Conservation (phyloP, 37 sponge, comb jelly and placozoan species). For the Cladorhizidae sp. region DNA sequence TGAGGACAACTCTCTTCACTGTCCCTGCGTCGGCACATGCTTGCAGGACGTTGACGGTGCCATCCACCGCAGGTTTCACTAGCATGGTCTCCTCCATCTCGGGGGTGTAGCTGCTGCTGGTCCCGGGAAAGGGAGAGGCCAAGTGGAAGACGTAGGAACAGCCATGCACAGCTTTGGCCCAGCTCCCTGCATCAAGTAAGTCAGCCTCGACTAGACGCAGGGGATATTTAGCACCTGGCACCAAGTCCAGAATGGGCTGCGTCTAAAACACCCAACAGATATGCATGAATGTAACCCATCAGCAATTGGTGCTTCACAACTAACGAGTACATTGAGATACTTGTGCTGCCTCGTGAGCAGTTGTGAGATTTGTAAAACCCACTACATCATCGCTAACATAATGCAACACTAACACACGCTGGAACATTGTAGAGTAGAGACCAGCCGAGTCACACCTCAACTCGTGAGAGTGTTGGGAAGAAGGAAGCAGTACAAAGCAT, state of each 20-base stretch:
- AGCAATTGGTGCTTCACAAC: too few species aligned
- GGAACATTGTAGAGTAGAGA: too few species aligned
- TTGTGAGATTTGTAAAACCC: too few species aligned
- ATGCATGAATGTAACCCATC: not conserved
- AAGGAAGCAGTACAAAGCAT: too few species aligned
- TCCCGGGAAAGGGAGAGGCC: conserved; percentile 83
- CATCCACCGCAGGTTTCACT: conserved; percentile 81
- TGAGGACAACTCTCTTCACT: conserved; percentile 87
- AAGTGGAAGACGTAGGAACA: conserved; percentile 90
- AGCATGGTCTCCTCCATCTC: conserved; percentile 33
- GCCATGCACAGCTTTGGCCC: conserved; percentile 81
- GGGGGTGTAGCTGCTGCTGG: not conserved
- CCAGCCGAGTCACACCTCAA: too few species aligned
- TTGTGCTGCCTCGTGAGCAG: too few species aligned
- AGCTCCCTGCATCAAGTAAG: conserved; percentile 59
- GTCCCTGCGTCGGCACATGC: conserved; percentile 80
- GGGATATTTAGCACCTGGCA: conserved; percentile 67
- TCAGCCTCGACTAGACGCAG: conserved; percentile 85
- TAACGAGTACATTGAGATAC: too few species aligned
- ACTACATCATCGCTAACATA: too few species aligned
- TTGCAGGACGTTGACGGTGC: conserved; percentile 75
- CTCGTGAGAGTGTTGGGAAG: too few species aligned
- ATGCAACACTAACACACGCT: too few species aligned
- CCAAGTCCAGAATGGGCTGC: conserved; percentile 61
- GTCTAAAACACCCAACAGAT: conserved; percentile 10